These are phyloP conservation scores for Agapornis roseicollis DNA, from an alignment of 2,113 vertebrate species.

Conservation along the genomic window DNA sequence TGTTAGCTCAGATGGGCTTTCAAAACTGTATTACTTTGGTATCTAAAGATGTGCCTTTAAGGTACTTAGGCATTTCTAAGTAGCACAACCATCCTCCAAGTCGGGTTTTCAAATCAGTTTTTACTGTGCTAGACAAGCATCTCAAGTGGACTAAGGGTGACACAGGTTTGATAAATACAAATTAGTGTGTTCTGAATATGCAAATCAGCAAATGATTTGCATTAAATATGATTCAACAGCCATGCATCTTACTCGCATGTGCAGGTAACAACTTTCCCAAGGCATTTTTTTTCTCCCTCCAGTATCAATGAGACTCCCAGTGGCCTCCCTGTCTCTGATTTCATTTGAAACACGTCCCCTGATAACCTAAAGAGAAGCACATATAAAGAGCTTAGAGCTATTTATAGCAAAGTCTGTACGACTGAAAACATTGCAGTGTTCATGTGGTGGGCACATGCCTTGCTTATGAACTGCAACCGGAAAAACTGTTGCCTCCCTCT, in stretches of 20 bases:
- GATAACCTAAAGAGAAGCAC: conserved; percentile 37
- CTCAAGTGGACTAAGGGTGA: not conserved
- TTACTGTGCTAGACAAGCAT: accelerated
- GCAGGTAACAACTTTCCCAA: not conserved
- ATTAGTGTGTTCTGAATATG: not conserved
- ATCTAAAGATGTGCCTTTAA: not conserved
- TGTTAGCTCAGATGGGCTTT: not conserved
- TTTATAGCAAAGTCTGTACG: conserved; percentile 39
- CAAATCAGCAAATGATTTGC: not conserved
- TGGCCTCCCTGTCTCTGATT: not conserved
- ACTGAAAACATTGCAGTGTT: conserved; percentile 52
- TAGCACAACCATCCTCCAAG: not conserved
- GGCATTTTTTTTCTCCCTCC: not conserved
- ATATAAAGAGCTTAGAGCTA: conserved; percentile 17
- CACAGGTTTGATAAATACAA: not conserved
- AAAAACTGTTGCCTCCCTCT: conserved; percentile 35
- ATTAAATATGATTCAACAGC: not conserved
- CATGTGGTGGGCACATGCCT: not conserved
- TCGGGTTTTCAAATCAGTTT: not conserved
- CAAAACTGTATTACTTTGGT: not conserved
- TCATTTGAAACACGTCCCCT: not conserved
- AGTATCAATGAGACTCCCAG: not conserved
- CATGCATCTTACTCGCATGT: not conserved
- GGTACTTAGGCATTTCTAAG: not conserved
- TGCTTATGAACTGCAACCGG: conserved; percentile 25